A percentile compares a stretch with the other conserved stretches of the same genome.
Conservation (phyloP, 1,140 invertebrate genomes). For the Zaprionus ghesquierei region DNA sequence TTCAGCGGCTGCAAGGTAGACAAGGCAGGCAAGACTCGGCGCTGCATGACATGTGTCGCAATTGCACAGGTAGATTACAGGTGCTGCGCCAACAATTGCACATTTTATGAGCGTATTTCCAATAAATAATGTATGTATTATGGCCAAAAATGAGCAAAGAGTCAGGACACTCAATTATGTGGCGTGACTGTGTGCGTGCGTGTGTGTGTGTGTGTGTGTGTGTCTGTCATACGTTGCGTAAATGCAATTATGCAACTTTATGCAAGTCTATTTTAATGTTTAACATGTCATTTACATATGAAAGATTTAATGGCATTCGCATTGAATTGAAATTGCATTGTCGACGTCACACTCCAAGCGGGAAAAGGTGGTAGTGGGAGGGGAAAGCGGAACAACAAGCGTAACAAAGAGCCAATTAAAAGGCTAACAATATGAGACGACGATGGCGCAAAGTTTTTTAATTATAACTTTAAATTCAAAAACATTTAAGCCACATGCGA, state of each 20-base stretch:
- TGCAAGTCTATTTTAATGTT: conserved; percentile 79
- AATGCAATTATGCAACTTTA: conserved; percentile 80
- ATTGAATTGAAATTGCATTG: conserved; percentile 61
- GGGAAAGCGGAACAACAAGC: conserved; percentile 41
- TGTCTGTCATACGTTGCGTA: conserved; percentile 56
- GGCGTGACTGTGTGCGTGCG: conserved; percentile 1
- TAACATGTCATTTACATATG: conserved; percentile 78
- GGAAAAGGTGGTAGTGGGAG: too few species aligned
- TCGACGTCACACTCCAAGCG: neutral
- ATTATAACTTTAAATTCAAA: conserved; percentile 81
- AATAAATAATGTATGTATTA: conserved; percentile 63
- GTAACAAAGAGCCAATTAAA: conserved; percentile 80
- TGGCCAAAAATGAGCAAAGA: conserved; percentile 21
- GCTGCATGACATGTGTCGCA: conserved; percentile 53
- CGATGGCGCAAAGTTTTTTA: conserved; percentile 68
- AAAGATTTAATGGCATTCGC: conserved; percentile 64
- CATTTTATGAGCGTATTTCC: conserved; percentile 68
- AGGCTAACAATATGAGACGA: conserved; percentile 72
- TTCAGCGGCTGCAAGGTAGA: too few species aligned
- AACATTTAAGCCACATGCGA: conserved; percentile 71
- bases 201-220: neutral
- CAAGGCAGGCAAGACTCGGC: too few species aligned
- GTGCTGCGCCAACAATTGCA: conserved; percentile 23
- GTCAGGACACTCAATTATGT: conserved; percentile 28
- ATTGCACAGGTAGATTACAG: conserved; percentile 45